Conservation (phyloP, 1,140 invertebrate species). For the Aethina tumida region DNA sequence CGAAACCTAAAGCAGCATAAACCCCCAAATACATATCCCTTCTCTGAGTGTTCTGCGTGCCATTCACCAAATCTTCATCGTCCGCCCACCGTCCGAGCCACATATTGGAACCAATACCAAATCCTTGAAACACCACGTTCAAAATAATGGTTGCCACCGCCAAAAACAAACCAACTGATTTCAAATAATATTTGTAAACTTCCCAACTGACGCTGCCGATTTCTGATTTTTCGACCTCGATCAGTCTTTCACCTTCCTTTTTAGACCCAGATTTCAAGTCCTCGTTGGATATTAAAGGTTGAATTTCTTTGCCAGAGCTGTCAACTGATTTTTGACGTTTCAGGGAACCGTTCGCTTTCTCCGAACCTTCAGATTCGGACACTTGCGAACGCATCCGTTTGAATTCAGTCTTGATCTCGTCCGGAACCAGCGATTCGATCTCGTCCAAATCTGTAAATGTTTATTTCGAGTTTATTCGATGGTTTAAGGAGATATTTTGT, state of each 20-base stretch:
- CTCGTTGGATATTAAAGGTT: slow-evolving; percentile 1
- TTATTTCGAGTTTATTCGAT: background rate
- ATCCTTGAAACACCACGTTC: slow-evolving; percentile 63
- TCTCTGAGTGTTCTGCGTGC: slow-evolving; percentile 44
- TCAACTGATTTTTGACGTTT: slow-evolving; percentile 26
- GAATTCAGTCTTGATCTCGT: background rate
- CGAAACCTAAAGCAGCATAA: slow-evolving; percentile 74
- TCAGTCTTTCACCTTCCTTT: slow-evolving; percentile 53
- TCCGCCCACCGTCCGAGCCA: slow-evolving; percentile 78
- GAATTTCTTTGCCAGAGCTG: slow-evolving; percentile 11
- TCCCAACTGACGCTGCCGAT: slow-evolving; percentile 80
- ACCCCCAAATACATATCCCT: slow-evolving; percentile 77
- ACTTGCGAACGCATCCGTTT: background rate
- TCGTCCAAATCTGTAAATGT: background rate
- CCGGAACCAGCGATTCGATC: background rate
- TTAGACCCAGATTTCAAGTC: slow-evolving; percentile 15
- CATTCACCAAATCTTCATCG: slow-evolving; percentile 47
- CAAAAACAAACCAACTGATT: slow-evolving; percentile 67
- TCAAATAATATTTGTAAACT: slow-evolving; percentile 83
- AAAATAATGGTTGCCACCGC: slow-evolving; percentile 64
- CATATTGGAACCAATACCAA: slow-evolving; percentile 82
- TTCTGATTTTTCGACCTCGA: slow-evolving; percentile 79
- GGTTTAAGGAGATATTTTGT: background rate
- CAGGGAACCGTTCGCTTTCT: slow-evolving; percentile 18
- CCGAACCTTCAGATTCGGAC: too few species aligned